phyloP scores from a whole-genome alignment of 1,140 invertebrate genomes.

The Araneus ventricosus region DNA sequence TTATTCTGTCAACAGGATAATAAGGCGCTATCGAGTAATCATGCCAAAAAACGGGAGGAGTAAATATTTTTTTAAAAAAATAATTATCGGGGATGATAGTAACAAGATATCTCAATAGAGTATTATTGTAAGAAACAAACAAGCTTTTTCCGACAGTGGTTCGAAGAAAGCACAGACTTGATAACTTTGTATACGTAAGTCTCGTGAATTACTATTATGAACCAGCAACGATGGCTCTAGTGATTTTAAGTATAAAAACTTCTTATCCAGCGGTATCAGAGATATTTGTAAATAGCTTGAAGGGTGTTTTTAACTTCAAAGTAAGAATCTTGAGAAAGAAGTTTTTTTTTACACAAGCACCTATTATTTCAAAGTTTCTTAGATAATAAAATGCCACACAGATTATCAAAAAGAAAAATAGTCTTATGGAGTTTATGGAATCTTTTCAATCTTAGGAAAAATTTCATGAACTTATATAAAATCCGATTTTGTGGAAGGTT shows the following conservation, averaged over 20 bases:
- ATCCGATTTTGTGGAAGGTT: too few species aligned
- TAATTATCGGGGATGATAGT: background rate
- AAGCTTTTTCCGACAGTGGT: background rate
- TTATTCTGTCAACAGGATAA: background rate
- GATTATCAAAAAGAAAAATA: background rate
- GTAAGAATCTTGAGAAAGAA: background rate
- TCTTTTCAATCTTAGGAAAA: too few species aligned
- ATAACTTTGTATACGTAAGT: background rate
- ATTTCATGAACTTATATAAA: too few species aligned
- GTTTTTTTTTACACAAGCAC: background rate
- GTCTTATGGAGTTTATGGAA: too few species aligned
- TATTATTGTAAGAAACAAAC: background rate
- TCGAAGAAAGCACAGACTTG: background rate
- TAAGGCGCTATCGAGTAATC: background rate
- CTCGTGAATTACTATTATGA: background rate
- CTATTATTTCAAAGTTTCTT: background rate
- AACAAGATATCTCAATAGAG: background rate
- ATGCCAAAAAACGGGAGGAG: background rate
- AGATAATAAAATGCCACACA: background rate
- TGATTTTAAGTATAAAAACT: background rate
- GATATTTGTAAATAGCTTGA: background rate
- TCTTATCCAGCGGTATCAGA: background rate
- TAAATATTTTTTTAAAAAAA: background rate
- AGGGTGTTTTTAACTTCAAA: background rate
- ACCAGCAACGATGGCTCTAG: background rate